Evolutionary conservation across 2,113 vertebrate species (phyloP).

Genomic region (Puntigrus tetrazona): DNA sequence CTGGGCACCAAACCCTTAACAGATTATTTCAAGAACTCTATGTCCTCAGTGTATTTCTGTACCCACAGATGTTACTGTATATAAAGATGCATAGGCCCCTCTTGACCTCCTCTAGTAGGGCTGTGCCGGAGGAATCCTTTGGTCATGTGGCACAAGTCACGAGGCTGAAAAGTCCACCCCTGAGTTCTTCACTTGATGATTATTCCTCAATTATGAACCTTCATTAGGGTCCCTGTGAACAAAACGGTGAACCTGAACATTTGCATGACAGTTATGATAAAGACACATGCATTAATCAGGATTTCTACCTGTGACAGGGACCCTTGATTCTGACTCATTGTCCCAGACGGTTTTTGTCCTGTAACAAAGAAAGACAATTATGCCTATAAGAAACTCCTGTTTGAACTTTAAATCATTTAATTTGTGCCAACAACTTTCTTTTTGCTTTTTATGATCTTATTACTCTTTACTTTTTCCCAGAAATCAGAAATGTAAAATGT

Average conservation of each 20-base stretch:
- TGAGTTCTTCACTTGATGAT: not conserved
- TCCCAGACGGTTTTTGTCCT: conserved; percentile 65
- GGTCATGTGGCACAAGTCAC: not conserved
- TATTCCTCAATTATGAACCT: not conserved
- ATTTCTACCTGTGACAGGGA: conserved; percentile 53
- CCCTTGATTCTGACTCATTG: not conserved
- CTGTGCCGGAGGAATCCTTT: not conserved
- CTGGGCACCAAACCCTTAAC: conserved; percentile 27
- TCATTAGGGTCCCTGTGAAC: conserved; percentile 35
- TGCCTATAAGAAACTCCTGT: not conserved
- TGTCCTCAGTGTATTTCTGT: conserved; percentile 58
- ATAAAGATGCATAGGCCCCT: not conserved
- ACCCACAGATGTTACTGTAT: conserved; percentile 37
- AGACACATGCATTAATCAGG: not conserved
- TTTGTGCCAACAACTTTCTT: not conserved
- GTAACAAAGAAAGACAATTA: conserved; percentile 24
- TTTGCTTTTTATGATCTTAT: not conserved
- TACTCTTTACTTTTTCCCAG: not conserved
- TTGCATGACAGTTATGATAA: not conserved
- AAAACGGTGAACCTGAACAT: conserved; percentile 11
- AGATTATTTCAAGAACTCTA: not conserved
- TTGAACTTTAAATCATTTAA: not conserved
- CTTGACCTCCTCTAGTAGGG: not conserved
- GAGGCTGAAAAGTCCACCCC: not conserved
- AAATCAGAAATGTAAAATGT: not conserved